phyloP scores from a whole-genome alignment of 1,140 invertebrate genomes.

The Ceratosolen fusciceps region DNA sequence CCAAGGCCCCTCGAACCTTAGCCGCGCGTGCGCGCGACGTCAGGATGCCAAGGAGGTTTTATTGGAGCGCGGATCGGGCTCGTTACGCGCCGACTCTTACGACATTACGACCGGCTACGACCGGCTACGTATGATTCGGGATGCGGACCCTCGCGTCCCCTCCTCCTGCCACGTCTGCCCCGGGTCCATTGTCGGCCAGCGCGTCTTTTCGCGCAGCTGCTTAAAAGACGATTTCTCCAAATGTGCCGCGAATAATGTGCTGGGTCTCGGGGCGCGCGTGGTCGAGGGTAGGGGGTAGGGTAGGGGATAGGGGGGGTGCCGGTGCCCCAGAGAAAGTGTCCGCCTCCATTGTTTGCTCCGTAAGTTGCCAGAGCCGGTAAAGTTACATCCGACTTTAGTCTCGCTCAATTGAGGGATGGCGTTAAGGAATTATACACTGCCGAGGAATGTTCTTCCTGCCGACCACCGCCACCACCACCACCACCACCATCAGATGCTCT shows the following conservation, averaged over 20 bases:
- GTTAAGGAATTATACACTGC: not conserved
- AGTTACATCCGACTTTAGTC: not conserved
- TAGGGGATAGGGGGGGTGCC: too few relatives aligned
- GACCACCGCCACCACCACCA: not conserved
- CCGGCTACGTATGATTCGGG: too few relatives aligned
- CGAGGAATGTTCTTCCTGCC: not conserved
- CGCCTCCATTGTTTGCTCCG: not conserved
- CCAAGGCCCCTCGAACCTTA: not conserved
- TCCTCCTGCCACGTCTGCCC: not conserved
- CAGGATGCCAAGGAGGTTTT: too few relatives aligned
- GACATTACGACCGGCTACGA: too few relatives aligned
- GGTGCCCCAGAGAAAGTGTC: not conserved
- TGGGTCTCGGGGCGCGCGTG: not conserved
- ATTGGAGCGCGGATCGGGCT: not conserved
- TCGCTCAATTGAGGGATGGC: not conserved
- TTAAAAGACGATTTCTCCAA: not conserved
- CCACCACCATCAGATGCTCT: too few relatives aligned
- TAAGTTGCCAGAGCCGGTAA: not conserved
- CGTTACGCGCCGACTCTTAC: not conserved
- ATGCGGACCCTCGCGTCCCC: not conserved
- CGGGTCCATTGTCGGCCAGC: not conserved
- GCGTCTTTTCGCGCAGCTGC: not conserved
- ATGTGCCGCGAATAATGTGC: not conserved
- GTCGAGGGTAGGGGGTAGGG: too few relatives aligned
- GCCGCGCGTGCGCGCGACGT: not conserved